A percentile compares a stretch with the other conserved stretches of the same genome.
phyloP scores from a whole-genome alignment of 1,140 invertebrate genomes.

The Alviniconcha marisindica region DNA sequence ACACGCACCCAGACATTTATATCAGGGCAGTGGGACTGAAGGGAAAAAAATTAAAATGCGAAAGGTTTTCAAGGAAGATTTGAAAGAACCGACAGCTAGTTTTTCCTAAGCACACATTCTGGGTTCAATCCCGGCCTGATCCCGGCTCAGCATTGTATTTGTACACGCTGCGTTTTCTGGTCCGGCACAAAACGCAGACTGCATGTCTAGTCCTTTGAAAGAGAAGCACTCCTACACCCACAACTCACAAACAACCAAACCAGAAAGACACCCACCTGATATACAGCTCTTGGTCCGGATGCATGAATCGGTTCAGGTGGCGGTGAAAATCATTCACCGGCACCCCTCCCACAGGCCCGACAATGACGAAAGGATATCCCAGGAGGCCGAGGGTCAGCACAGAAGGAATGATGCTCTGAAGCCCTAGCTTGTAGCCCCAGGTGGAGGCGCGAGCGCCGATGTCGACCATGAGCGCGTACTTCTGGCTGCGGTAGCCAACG shows the following conservation, averaged over 20 bases:
- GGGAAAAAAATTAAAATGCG: too few species aligned
- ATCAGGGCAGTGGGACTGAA: too few species aligned
- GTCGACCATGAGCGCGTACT: slow-evolving; percentile 86
- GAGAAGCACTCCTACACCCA: too few species aligned
- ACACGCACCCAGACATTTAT: too few species aligned
- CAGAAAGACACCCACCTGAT: slow-evolving; percentile 26
- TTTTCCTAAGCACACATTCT: too few species aligned
- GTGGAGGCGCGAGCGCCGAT: slow-evolving; percentile 90
- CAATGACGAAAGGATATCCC: slow-evolving; percentile 90
- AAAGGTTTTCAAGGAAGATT: too few species aligned
- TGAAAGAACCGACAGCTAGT: too few species aligned
- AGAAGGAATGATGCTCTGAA: slow-evolving; percentile 83
- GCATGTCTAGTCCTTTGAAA: background rate
- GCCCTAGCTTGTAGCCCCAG: slow-evolving; percentile 88
- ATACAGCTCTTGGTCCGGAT: slow-evolving; percentile 45
- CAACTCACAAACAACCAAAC: too few species aligned
- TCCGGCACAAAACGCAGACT: too few species aligned
- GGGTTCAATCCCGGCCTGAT: too few species aligned
- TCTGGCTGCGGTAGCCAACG: slow-evolving; percentile 87
- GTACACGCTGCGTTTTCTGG: too few species aligned
- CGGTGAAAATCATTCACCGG: slow-evolving; percentile 74
- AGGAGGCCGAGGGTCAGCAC: slow-evolving; percentile 89
- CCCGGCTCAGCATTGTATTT: too few species aligned
- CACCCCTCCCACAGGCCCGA: slow-evolving; percentile 96
- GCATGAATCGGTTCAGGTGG: background rate